Percentiles rank a stretch among this genome's conserved stretches.
These are phyloP conservation scores for Sebastes hubbsi DNA, from an alignment of 2,797 vertebrate species.

Conservation along the genomic window DNA sequence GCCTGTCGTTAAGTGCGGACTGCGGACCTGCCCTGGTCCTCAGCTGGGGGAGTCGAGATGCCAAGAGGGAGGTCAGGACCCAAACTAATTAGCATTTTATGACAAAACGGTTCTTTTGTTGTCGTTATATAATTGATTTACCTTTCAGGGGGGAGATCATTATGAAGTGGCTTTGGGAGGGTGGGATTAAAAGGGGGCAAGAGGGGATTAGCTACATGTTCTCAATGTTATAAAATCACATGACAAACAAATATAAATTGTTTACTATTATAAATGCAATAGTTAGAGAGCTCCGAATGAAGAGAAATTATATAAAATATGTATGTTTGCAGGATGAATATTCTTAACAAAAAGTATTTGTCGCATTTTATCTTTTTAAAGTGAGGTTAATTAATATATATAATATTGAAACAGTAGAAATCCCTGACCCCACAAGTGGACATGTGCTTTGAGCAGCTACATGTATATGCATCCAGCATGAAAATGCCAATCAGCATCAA, in stretches of 20 bases:
- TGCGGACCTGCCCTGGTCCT: slow-evolving; percentile 91
- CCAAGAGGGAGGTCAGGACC: slow-evolving; percentile 94
- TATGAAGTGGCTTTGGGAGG: slow-evolving; percentile 72
- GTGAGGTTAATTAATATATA: not conserved
- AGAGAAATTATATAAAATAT: not conserved
- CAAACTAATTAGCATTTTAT: slow-evolving; percentile 86
- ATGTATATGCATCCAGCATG: slow-evolving; percentile 25
- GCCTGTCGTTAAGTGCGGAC: slow-evolving; percentile 96
- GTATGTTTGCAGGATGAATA: not conserved
- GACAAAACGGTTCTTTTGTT: slow-evolving; percentile 84
- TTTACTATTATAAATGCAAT: not conserved
- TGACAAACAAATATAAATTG: too few species aligned
- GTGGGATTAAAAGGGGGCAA: slow-evolving; percentile 47
- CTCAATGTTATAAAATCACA: slow-evolving; percentile 19
- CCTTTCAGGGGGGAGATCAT: slow-evolving; percentile 82
- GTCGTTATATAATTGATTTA: slow-evolving; percentile 87
- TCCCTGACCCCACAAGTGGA: slow-evolving; percentile 39
- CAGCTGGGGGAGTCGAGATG: slow-evolving; percentile 94
- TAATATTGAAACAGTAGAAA: slow-evolving; percentile 21
- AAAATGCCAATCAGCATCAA: slow-evolving; percentile 40
- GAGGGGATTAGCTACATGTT: slow-evolving; percentile 57
- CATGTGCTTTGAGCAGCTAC: slow-evolving; percentile 17
- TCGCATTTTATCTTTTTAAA: not conserved
- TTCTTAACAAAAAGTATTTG: not conserved
- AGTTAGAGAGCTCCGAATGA: not conserved